phyloP scores from a whole-genome alignment of 2,797 vertebrate species.

The Macroramphosus scolopax region DNA sequence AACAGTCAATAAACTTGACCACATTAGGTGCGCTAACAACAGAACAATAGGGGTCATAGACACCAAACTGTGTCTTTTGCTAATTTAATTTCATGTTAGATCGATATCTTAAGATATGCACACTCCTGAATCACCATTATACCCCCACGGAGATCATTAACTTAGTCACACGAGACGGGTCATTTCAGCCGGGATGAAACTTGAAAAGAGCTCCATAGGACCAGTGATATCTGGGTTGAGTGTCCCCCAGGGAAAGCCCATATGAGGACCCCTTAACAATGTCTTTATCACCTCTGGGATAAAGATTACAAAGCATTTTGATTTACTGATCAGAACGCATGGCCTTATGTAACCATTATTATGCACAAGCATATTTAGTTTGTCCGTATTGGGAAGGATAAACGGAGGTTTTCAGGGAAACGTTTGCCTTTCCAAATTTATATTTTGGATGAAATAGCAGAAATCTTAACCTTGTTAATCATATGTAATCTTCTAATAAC shows the following conservation, averaged over 20 bases:
- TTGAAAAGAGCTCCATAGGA: constrained; percentile 46
- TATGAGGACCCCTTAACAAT: constrained; percentile 50
- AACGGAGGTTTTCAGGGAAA: background rate
- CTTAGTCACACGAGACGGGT: constrained; percentile 76
- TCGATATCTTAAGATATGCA: constrained; percentile 75
- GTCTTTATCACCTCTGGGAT: constrained; percentile 54
- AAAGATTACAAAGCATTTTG: constrained; percentile 59
- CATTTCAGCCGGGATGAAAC: constrained; percentile 60
- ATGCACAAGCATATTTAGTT: constrained; percentile 7
- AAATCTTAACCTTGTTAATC: background rate
- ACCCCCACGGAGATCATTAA: constrained; percentile 67
- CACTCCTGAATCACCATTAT: constrained; percentile 57
- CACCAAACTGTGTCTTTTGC: constrained; percentile 51
- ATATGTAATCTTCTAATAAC: no score
- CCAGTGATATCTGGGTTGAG: constrained; percentile 53
- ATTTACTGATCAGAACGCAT: constrained; percentile 44
- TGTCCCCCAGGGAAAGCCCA: constrained; percentile 65
- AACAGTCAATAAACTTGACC: constrained; percentile 44
- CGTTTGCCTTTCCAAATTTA: background rate
- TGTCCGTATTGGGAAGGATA: background rate
- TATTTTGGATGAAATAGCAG: constrained; percentile 1
- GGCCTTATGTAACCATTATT: constrained; percentile 4
- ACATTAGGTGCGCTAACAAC: constrained; percentile 37
- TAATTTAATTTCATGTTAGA: constrained; percentile 76
- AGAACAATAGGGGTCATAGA: constrained; percentile 56